Evolutionary conservation across 2,113 vertebrate genomes (phyloP).

Genomic region (Myxocyprinus asiaticus): DNA sequence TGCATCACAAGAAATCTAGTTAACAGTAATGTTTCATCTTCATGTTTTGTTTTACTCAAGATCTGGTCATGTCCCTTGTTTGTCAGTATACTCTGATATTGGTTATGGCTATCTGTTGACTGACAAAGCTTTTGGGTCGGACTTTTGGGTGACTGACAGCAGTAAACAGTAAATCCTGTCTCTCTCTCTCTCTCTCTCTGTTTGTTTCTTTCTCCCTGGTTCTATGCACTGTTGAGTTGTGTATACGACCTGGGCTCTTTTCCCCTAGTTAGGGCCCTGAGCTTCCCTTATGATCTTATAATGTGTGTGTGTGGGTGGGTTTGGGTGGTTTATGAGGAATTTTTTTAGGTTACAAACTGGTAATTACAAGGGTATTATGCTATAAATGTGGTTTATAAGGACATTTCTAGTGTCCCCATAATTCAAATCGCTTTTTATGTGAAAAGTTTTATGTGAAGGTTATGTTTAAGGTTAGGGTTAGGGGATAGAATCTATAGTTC

Average conservation of each 20-base stretch:
- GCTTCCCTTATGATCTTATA: conserved; percentile 67
- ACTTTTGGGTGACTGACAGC: conserved; percentile 9
- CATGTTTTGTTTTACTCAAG: not conserved
- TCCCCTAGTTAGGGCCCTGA: conserved; percentile 73
- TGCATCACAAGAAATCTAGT: too few species aligned
- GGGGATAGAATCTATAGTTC: too few species aligned
- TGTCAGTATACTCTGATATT: too few species aligned
- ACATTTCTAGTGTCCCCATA: too few species aligned
- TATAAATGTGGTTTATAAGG: too few species aligned
- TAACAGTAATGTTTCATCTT: not conserved
- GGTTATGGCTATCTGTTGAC: not conserved
- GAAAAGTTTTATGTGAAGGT: too few species aligned
- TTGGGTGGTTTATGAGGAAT: too few species aligned
- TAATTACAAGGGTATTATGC: too few species aligned
- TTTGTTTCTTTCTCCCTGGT: conserved; percentile 18
- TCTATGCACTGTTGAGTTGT: conserved; percentile 75
- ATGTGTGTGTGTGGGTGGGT: conserved; percentile 47
- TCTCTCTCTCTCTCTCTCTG: not conserved
- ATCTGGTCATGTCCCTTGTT: not conserved
- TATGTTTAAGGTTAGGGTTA: too few species aligned
- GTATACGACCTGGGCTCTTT: conserved; percentile 81
- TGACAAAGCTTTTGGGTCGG: not conserved
- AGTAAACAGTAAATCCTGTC: not conserved
- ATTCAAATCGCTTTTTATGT: too few species aligned
- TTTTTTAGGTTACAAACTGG: too few species aligned